Evolutionary conservation across 35 echinoderm and acorn worm genomes (phyloP), one percentile per base, ranked within the genome.

Genomic region (Stichopus chloronotus): DNA sequence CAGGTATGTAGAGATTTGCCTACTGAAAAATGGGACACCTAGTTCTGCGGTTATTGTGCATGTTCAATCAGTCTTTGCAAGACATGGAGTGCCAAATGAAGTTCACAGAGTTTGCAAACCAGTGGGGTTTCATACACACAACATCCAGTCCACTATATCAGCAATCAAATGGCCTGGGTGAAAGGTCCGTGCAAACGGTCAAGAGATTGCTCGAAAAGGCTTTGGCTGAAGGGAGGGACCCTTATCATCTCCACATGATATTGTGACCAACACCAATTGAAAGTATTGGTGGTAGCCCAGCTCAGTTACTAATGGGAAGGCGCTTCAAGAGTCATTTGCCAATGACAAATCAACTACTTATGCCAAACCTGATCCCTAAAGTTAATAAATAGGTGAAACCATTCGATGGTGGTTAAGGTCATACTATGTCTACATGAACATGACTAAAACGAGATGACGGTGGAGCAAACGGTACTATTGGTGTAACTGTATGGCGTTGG

Each of bases 121-220:
- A 65, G 16, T 97, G 92, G 91, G 80, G 65, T 56, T 97, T 95
- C 78, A 30, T 89, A 3, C 96, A 97, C 56, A 85, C 77, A 3
- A 97, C 93, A 71, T 93, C 91, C n/a, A 95, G 91, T 53, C 96
- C 94, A n/a, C 14, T 57, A 6, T 95, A 85, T 56, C 84, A 87
- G 2, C 91, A 97, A 68, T 72, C 90, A 4, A 93, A 98, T 84
- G 94, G 96, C 9, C 54, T 93, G 11, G 91, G 72, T 0, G 94
- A 97, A 88, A 90, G 53, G 5, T 53, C 65, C 4, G 81, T 97
- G 10, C 81, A 97, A 84, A 55, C 69, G 22, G 81, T 84, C 11
- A 84, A 84, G 53, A 56, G 13, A 21, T 57, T 84, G 56, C 81
- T 58, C 21, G 4, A 56, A 13, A 84, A 84, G 43, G 81, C 81